A percentile compares a stretch with the other conserved stretches of the same genome.
These are phyloP conservation scores for Pseudobourletiella spinata DNA, from an alignment of 1,140 invertebrate genomes.

Conservation along the genomic window DNA sequence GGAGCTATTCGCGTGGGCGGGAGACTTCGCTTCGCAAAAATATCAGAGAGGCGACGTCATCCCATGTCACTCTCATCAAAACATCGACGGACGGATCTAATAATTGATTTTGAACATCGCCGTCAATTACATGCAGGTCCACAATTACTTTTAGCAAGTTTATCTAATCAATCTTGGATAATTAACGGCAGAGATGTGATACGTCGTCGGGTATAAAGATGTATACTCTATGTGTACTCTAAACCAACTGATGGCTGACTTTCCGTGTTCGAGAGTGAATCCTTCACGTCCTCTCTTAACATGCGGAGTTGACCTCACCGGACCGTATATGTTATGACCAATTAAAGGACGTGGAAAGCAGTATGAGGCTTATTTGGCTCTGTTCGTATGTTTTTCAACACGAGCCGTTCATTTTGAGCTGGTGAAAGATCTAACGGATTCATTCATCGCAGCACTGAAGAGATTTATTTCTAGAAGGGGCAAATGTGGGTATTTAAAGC, in stretches of 20 bases:
- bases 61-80: slow-evolving; percentile 38
- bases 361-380: slow-evolving; percentile 34
- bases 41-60: slow-evolving; percentile 33
- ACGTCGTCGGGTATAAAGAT: slow-evolving; percentile 8
- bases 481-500: slow-evolving; percentile 37
- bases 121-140: slow-evolving; percentile 39
- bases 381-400: slow-evolving; percentile 43
- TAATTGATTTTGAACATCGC: slow-evolving; percentile 39
- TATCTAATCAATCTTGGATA: slow-evolving; percentile 35
- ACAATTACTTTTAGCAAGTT: slow-evolving; percentile 32
- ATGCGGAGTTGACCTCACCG: slow-evolving; percentile 17
- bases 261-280: background rate
- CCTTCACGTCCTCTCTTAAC: background rate
- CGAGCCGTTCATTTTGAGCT: slow-evolving; percentile 29
- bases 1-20: slow-evolving; percentile 42
- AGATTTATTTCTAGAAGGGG: slow-evolving; percentile 23
- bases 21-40: slow-evolving; percentile 37
- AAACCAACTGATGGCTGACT: slow-evolving; percentile 39
- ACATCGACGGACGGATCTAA: slow-evolving; percentile 36
- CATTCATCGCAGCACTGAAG: slow-evolving; percentile 21
- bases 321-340: background rate
- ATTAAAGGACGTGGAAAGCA: background rate
- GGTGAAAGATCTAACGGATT: slow-evolving; percentile 11
- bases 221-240: slow-evolving; percentile 31
- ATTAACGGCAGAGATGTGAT: slow-evolving; percentile 8